Base-by-base conservation (phyloP, 30 jellyfish, hydroid and myxozoan species). In the Nemopilema nomurai region DNA sequence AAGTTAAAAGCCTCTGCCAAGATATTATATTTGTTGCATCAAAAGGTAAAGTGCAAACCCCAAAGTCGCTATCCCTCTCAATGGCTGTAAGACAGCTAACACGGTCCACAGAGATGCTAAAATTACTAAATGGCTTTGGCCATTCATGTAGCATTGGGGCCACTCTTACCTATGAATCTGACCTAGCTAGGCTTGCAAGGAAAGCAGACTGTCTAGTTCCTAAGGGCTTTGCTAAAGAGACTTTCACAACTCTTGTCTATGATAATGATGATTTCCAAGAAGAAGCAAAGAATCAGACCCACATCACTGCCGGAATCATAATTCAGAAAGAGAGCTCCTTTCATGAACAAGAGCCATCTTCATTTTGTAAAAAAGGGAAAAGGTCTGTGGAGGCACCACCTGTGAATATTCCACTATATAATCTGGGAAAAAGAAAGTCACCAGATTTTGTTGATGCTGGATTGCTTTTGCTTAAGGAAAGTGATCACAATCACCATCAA, bases 1-100 rank as follows among this genome's bases (percentile, higher is more conserved):
- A 62, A 26, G 77, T 88, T 1, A 50, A 51, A 62, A 67, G 83
- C 50, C 41, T 76, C 65, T 49, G 77, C 24, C 78, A 88, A 68
- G 91, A 88, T 73, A 41, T 88, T 29, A 80, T 88, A 22, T 88
- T 69, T 80, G 87, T 32, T 13, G 70, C 92, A 22, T 27, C 76
- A 20, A 79, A 51, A 62, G 88, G 92, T 9, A 67, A 69, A 31
- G 79, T 17, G 28, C 83, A 65, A 13, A 88, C 96, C 19, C 88
- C 50, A 8, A 78, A 78, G 49, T 71, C 88, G 0, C 28, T 79
- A 27, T 81, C 96, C n/a, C 69, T 84, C 31, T 87, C 62, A 1
- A 84, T 84, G 93, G 85, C 88, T 3, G 82, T 84, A 13, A 52
- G 93, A 21, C 93, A 84, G 66, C 27, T 72, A 23, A 29, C 87